phyloP scores from a whole-genome alignment of 2,888 invertebrate species.

The Acleris literana region DNA sequence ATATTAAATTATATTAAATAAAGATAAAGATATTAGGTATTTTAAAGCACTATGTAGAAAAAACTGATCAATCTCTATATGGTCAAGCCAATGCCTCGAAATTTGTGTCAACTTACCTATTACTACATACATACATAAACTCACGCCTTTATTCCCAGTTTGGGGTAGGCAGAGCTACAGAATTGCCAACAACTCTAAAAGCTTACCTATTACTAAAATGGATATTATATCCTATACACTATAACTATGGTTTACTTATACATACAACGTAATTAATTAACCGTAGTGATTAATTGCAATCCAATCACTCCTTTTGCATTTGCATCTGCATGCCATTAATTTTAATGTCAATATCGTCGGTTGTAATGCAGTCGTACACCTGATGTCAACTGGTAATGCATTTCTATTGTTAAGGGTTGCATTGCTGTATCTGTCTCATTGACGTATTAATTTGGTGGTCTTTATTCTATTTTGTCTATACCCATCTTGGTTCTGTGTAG shows the following conservation, averaged over 20 bases:
- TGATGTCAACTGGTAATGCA: conserved; percentile 38
- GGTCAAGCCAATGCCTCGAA: no score
- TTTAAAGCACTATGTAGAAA: no score
- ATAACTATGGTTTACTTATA: not conserved
- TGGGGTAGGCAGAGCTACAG: no score
- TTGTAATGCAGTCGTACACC: conserved; percentile 45
- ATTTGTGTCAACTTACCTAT: no score
- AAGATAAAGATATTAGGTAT: no score
- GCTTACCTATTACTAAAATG: no score
- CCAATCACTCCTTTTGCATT: conserved; percentile 36
- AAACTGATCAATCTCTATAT: no score
- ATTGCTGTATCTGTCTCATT: conserved; percentile 14
- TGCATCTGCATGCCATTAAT: conserved; percentile 42
- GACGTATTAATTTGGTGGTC: conserved; percentile 12
- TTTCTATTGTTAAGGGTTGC: conserved; percentile 26
- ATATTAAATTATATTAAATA: no score
- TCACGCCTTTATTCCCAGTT: no score
- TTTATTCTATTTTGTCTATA: not conserved
- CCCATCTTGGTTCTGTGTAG: not conserved
- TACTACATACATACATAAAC: no score
- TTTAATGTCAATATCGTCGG: conserved; percentile 41
- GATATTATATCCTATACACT: no score
- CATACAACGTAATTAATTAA: conserved; percentile 18
- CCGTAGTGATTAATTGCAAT: conserved; percentile 29
- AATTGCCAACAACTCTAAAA: no score